phyloP scores from a whole-genome alignment of 2,888 invertebrate genomes.

The Cerastoderma edule region DNA sequence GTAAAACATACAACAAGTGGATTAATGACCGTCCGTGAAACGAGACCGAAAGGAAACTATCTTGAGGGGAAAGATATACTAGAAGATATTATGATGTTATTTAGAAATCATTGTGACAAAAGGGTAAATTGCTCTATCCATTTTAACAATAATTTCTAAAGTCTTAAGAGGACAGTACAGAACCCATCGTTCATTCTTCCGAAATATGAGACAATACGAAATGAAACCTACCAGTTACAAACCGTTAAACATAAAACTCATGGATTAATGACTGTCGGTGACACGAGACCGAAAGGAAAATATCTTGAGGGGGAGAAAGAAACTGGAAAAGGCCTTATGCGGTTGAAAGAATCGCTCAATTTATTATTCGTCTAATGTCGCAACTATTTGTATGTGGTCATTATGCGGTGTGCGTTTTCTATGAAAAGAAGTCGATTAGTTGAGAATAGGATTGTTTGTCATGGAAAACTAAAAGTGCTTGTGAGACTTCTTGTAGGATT shows the following conservation, averaged over 20 bases:
- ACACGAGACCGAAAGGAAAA: conserved; percentile 6
- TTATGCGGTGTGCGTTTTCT: too few relatives aligned
- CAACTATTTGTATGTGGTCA: background rate
- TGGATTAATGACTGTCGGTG: conserved; percentile 12
- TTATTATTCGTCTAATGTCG: conserved; percentile 8
- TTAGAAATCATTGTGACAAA: background rate
- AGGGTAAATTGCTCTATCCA: conserved; percentile 5
- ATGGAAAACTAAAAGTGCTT: too few relatives aligned
- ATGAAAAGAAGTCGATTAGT: too few relatives aligned
- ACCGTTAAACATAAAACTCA: too few relatives aligned
- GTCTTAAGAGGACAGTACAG: too few relatives aligned
- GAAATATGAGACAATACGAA: too few relatives aligned
- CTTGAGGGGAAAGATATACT: conserved; percentile 1
- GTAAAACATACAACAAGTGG: too few relatives aligned
- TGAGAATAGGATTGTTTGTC: too few relatives aligned
- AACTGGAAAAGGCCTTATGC: background rate
- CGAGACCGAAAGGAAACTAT: conserved; percentile 10
- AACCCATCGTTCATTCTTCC: too few relatives aligned
- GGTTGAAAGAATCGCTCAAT: conserved; percentile 16
- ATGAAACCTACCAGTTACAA: conserved; percentile 3
- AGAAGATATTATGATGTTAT: too few relatives aligned
- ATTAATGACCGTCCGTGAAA: conserved; percentile 6
- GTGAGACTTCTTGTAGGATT: too few relatives aligned
- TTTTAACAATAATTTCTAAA: too few relatives aligned
- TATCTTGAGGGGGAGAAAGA: conserved; percentile 5